Base-by-base conservation (phyloP, 2,888 invertebrate genomes). In the Helleia helle region DNA sequence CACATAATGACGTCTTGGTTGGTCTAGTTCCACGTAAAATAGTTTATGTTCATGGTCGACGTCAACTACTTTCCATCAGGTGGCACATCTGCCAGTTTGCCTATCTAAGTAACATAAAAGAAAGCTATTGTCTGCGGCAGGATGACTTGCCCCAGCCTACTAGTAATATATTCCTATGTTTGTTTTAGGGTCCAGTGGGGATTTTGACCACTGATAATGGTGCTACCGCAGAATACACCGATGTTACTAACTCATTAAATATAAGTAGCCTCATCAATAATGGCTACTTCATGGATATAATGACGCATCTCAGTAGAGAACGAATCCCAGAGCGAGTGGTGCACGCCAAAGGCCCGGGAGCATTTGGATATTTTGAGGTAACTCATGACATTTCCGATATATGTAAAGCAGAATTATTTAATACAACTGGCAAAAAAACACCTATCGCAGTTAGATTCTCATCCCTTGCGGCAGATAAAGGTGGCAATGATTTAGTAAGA, bases 401-500 rank as follows among this genome's bases (percentile, higher is more conserved):
- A 58, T 86, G 87, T 48, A 93, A 91, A 49, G 93, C 94, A 0
- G 89, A 89, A 52, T 64, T 94, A 0, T 94, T 95, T 63, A 87
- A 88, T 8, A 63, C 73, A 31, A 75, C 93, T 22, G 94, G 93
- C 11, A 93, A 94, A 65, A 87, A 86, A 42, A 94, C 94, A 0
- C 91, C 91, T 0, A 75, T 94, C n/a, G 91, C 89, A 1, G 88
- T 90, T 3, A 85, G 95, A 50, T 95, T 92, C 61, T 94, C 94
- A 0, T 90, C 92, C 4, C 93, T 93, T 0, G 91, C 91, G 7
- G 93, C 93, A 1, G 95, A 96, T 71, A 88, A 88, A 54, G 96
- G 96, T 1, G 94, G 94, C 0, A 91, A 93, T 3, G 95, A 96
- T 64, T 93, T 93, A 5, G 91, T 88, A 0, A 89, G 96, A 48